Evolutionary conservation across 1,140 invertebrate species (phyloP), one percentile per base, ranked within the genome.

Genomic region (Drosophila kurseongensis): DNA sequence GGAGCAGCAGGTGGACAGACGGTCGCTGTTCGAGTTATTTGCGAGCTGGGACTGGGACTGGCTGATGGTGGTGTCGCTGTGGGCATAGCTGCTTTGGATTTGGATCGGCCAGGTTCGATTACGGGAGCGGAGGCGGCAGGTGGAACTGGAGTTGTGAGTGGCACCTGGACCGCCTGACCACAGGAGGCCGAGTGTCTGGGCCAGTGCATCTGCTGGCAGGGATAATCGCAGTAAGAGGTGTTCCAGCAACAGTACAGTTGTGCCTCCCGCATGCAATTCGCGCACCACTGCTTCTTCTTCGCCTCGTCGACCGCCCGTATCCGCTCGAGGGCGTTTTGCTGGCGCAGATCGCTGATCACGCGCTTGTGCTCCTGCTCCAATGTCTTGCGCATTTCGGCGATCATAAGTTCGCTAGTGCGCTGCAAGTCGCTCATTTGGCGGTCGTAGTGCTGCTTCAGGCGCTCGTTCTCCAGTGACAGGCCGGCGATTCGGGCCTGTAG

Each of bases 161-260:
- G 47, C 6, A 41, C 38, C 55, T 51, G 45, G 7, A 55, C 29
- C 8, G 56, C 50, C 23, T 78, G 78, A 2, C 76, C 83, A 59
- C 91, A 92, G 83, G 93, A 69, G 40, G 51, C 5, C 4, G 82
- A 94, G 84, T 96, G 96, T 9, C 91, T 90, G 0, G 93, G 60
- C 96, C 96, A 96, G 90, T 96, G 95, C 71, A 94, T 93, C 59
- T 95, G 93, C 90, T 97, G 97, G 82, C 97, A 98, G 4, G 95
- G 93, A 91, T 97, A 96, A 93, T 96, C 96, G 92, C 97, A 98
- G 91, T 98, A 98, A 36, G 97, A 96, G 0, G 97, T 98, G 93
- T 98, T 98, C 97, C 97, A 98, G 85, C 97, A 98, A 88, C 97
- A 98, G 93, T 97, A 98, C 91, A 97, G 97, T 71, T 97, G 94